A percentile compares a stretch with the other conserved stretches of the same genome.
phyloP scores from a whole-genome alignment of 1,140 invertebrate genomes.

The Uloborus diversus region DNA sequence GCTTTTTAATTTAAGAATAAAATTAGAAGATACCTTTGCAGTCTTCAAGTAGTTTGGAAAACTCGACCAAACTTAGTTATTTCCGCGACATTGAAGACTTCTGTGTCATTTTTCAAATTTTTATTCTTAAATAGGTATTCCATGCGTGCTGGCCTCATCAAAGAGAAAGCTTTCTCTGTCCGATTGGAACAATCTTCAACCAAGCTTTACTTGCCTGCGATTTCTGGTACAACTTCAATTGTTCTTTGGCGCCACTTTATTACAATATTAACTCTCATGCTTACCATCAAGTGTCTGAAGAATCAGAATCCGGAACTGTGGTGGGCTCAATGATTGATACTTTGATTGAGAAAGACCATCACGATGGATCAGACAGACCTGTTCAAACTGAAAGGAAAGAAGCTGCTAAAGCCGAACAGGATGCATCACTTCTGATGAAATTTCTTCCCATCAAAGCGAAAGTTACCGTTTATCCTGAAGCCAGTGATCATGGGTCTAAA shows the following conservation, averaged over 20 bases:
- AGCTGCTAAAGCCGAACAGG: neutral
- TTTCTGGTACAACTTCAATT: conserved; percentile 56
- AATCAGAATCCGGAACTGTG: too few species aligned
- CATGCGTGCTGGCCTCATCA: conserved; percentile 71
- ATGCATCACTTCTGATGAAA: neutral
- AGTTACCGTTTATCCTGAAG: neutral
- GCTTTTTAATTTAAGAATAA: too few species aligned
- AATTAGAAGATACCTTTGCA: too few species aligned
- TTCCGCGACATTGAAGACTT: too few species aligned
- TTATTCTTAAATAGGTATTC: conserved; percentile 46
- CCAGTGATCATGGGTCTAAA: neutral
- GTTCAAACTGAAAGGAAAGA: too few species aligned
- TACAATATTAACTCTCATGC: neutral
- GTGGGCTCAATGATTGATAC: too few species aligned
- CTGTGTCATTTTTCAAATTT: too few species aligned
- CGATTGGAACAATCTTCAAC: conserved; percentile 87
- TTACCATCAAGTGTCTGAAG: too few species aligned
- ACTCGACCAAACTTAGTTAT: too few species aligned
- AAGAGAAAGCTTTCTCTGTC: conserved; percentile 84
- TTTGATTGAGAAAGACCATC: too few species aligned
- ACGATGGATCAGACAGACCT: too few species aligned
- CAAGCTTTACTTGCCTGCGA: conserved; percentile 66
- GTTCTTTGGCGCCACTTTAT: neutral
- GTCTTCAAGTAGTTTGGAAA: too few species aligned
- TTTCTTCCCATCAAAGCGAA: conserved; percentile 2